Evolutionary conservation across 2,113 vertebrate genomes (phyloP), one percentile per base, ranked within the genome.

Genomic region (Neogale vison): DNA sequence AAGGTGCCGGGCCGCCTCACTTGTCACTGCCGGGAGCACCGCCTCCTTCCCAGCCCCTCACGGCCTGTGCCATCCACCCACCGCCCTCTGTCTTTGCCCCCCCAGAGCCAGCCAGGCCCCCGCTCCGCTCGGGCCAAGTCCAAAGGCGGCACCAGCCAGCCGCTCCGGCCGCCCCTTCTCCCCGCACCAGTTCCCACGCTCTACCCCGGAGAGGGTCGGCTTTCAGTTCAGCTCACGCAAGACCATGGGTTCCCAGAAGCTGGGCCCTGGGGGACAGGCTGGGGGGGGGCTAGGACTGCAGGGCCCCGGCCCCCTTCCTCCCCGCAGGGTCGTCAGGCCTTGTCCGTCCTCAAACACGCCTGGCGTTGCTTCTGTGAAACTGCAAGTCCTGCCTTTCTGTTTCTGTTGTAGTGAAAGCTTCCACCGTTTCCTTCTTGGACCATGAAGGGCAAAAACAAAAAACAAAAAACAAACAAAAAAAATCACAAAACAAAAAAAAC

Each of bases 391-490:
- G 93, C 98, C 96, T 98, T 97, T 99, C 97, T 99, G 97, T 99
- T 99, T 99, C 98, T 99, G 96, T 99, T 99, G 98, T 98, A 99
- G 99, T 99, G 99, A 99, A 98, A 97, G 97, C 77, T 85, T 96
- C 92, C 92, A 83, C 98, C 63, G 98, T 97, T 98, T 98, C 97
- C 99, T 98, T 98, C 98, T 98, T 92, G 98, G 98, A 99, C 98
- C 97, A 92, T 98, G 98, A 99, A 99, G 98, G 98, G 98, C 98
- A 98, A 98, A 99, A 91, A 95, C 86, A 93, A 98, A 47, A 76
- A 47, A 31, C 74, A 76, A 76, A 76, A 96, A 97, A 97, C 95
- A 52, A 92, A 77, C 50, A 85, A 97, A 96, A 98, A 99, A 99
- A 99, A 98, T 98, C 98, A 98, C 98, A 98, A 99, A 98, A 98